Base-by-base conservation (phyloP, 2,888 invertebrate species). In the Dolomedes plantarius region DNA sequence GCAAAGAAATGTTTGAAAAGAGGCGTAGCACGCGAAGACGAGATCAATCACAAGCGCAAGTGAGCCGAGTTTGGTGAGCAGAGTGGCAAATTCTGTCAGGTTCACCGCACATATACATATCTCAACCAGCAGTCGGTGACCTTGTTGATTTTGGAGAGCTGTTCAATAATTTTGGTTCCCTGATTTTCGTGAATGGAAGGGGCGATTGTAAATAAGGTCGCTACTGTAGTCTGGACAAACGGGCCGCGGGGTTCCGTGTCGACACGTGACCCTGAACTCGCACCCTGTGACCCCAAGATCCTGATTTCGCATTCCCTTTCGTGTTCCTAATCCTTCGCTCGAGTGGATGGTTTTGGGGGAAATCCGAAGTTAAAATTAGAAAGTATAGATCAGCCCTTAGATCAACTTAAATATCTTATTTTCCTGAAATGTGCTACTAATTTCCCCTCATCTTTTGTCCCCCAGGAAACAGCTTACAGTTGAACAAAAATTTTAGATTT, bases 81-180 rank as follows among this genome's bases (percentile, higher is more conserved):
- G 73, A 80, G 80, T 50, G 72, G 72, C 41, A 62, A 76, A 83
- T 83, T 83, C 36, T 71, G 50, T 75, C 27, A 64, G 82, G 82
- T 83, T 83, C 82, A 83, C 76, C 71, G 82, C 76, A 76, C 36
- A 72, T 80, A 80, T 73, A 56, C 73, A 67, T 67, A 67, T 73
- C 73, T 72, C 67, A 65, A 50, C 71, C 76, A 36, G 82, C 50
- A 71, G 64, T 32, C 75, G 32, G 62, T 76, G 75, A 69, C 75
- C 82, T 76, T 81, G 75, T 71, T 82, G 71, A 76, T 68, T 71
- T 46, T 75, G 71, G 64, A 76, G 82, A 75, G 82, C 82, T 83
- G 82, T 83, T 83, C 76, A 83, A 83, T 83, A 64, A 46, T 71
- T 83, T 83, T 76, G 82, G 71, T 65, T 76, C 71, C 72, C 65